These are phyloP conservation scores for Drosophila nikananu DNA, from an alignment of 1,140 invertebrate species.

Conservation along the genomic window DNA sequence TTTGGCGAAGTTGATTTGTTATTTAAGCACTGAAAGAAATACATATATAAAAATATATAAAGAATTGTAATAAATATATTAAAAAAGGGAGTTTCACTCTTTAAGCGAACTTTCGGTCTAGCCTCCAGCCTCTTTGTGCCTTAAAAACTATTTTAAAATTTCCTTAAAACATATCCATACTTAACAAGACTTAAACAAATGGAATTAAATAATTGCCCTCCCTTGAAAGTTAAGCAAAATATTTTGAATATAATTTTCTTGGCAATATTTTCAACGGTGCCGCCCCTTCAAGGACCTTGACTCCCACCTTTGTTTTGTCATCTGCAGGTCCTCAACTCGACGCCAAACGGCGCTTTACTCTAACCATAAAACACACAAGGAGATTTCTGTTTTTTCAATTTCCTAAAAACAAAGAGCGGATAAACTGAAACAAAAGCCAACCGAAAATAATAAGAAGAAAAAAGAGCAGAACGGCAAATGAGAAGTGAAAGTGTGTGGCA, in stretches of 20 bases:
- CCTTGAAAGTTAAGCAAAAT: no score
- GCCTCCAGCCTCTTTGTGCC: no score
- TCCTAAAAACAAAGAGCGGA: slow-evolving; percentile 41
- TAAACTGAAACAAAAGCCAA: slow-evolving; percentile 12
- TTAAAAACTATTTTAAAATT: no score
- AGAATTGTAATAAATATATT: neutral
- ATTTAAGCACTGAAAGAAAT: slow-evolving; percentile 6
- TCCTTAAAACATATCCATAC: no score
- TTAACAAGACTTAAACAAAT: no score
- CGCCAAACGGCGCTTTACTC: slow-evolving; percentile 42
- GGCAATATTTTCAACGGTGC: neutral
- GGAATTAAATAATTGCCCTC: no score
- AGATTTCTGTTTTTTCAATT: slow-evolving; percentile 64
- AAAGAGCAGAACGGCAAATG: slow-evolving; percentile 7
- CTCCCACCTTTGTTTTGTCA: slow-evolving; percentile 38
- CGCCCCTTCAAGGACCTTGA: neutral
- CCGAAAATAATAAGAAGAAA: neutral
- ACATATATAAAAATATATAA: neutral
- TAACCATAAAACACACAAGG: slow-evolving; percentile 6
- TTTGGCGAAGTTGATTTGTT: slow-evolving; percentile 26
- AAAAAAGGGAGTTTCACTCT: neutral
- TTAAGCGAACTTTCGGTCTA: no score
- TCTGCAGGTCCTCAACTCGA: slow-evolving; percentile 40
- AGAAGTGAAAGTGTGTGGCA: slow-evolving; percentile 25
- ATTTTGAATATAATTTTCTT: neutral